Evolutionary conservation across 2,888 invertebrate species (phyloP), one percentile per base, ranked within the genome.

Genomic region (Syrphus vitripennis): DNA sequence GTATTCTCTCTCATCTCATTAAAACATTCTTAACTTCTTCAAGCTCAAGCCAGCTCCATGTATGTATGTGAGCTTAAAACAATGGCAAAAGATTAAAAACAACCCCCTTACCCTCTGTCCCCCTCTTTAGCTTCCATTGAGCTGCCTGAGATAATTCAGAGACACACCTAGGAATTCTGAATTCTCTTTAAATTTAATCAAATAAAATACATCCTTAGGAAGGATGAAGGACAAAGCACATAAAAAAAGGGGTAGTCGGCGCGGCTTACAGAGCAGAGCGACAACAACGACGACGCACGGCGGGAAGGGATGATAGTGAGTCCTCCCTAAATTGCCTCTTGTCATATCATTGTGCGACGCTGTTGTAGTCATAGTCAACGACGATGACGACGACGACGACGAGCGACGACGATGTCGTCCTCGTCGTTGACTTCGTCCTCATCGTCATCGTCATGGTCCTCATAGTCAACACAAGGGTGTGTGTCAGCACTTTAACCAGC

Each of bases 401-500:
- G 40, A n/a, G 19, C 19, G 74, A 16, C 50, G 21, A 24, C 4
- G 59, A 16, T 3, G 29, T 59, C 37, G 42, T 45, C 59, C 19
- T 55, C 4, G 19, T 29, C 63, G 26, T 59, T 29, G 48, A 3
- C 61, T 10, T 61, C 4, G 31, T 29, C 37, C 16, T 45, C 16
- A 14, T 63, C 53, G 42, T 37, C 75, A 21, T 75, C 71, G 37
- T 72, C 72, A 16, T 82, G 67, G 40, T 80, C 65, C 31, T 76
- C 21, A 55, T 76, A 69, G 81, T 57, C 81, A 75, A 77, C 77
- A 78, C 61, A 82, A 82, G 82, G 74, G 86, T 82, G 86, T 86
- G 86, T 82, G 86, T 82, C 86, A 86, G 82, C 86, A 86, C 86
- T 86, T 86, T 82, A 81, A 77, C 83, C 86, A 86, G 77, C 82